Conservation (phyloP, 2,888 invertebrate genomes). For the Gymnoscelis rufifasciata region DNA sequence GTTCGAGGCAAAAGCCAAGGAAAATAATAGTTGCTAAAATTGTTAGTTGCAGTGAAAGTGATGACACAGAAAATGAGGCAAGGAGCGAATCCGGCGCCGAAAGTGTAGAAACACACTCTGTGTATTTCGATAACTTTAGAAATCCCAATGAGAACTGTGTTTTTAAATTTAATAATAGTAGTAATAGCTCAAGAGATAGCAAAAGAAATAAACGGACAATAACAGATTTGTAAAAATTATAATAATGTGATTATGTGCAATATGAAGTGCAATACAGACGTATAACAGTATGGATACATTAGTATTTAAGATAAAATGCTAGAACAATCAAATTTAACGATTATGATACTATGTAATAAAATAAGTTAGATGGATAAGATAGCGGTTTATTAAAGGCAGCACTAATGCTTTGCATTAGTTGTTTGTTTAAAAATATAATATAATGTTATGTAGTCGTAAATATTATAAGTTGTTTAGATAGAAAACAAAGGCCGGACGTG, state of each 20-base stretch:
- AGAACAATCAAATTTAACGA: not conserved
- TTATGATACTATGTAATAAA: not conserved
- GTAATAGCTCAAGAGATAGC: conserved; percentile 42
- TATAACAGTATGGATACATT: conserved; percentile 17
- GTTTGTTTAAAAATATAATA: too few species aligned
- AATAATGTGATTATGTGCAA: conserved; percentile 43
- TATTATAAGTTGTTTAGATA: conserved; percentile 12
- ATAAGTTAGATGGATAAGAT: not conserved
- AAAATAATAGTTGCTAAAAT: conserved; percentile 71
- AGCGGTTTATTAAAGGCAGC: not conserved
- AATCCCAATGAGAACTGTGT: conserved; percentile 55
- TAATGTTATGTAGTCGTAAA: not conserved
- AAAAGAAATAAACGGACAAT: conserved; percentile 37
- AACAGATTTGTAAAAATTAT: conserved; percentile 33
- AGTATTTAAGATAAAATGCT: not conserved
- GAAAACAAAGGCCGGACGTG: conserved; percentile 65
- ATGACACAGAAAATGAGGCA: conserved; percentile 88
- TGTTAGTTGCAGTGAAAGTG: conserved; percentile 84
- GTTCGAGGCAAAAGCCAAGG: conserved; percentile 69
- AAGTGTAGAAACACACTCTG: conserved; percentile 91
- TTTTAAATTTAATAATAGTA: conserved; percentile 36
- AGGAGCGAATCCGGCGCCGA: conserved; percentile 93
- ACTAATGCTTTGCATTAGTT: not conserved
- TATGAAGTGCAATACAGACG: conserved; percentile 47
- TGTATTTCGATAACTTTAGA: conserved; percentile 87